Evolutionary conservation across 2,113 vertebrate species (phyloP).

Genomic region (Hepsetus odoe): DNA sequence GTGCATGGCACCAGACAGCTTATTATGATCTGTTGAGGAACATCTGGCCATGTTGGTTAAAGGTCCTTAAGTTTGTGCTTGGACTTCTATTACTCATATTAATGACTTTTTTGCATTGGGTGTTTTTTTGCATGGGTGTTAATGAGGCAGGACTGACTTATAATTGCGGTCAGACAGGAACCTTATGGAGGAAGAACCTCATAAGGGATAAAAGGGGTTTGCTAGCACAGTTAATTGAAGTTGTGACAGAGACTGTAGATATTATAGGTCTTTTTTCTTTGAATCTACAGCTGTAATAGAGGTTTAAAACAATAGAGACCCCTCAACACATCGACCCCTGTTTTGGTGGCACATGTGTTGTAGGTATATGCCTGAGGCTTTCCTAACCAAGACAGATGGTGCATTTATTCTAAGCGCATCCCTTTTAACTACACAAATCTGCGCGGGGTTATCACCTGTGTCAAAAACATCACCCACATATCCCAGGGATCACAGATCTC

Average conservation of each 20-base stretch:
- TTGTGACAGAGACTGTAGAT: conserved; percentile 33
- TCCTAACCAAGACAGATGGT: too few species aligned
- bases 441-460: too few species aligned
- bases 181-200: conserved; percentile 11
- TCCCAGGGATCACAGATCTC: too few species aligned
- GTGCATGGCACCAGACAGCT: conserved; percentile 46
- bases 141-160: conserved; percentile 44
- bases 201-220: background rate
- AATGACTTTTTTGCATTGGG: conserved; percentile 7
- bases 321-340: background rate
- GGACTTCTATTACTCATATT: conserved; percentile 2
- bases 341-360: background rate
- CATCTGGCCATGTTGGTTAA: conserved; percentile 52
- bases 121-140: too few species aligned
- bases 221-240: conserved; percentile 41
- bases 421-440: too few species aligned
- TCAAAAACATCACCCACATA: too few species aligned
- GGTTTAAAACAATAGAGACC: conserved; percentile 3
- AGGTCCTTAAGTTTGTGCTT: background rate
- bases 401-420: too few species aligned
- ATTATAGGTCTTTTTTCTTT: conserved; percentile 27
- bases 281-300: conserved; percentile 14
- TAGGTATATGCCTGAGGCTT: too few species aligned
- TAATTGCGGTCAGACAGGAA: conserved; percentile 8
- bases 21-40: conserved; percentile 61